These are phyloP conservation scores for Paracanthobrama guichenoti DNA, from an alignment of 2,113 vertebrate species.

Conservation along the genomic window DNA sequence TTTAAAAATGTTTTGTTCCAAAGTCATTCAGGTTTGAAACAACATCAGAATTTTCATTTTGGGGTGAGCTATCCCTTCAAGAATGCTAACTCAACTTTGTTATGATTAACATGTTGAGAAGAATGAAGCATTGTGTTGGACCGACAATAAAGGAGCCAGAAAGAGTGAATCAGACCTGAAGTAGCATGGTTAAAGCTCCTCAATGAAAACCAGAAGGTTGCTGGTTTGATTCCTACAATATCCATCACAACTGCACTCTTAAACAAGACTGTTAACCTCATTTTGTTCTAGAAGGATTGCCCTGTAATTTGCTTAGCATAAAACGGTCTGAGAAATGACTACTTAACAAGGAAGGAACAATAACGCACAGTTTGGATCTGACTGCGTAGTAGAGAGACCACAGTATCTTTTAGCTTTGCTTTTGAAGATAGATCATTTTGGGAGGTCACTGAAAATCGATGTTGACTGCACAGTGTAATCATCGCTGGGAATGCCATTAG, in stretches of 20 bases:
- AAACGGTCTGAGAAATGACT: slow-evolving; percentile 3
- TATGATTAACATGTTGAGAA: not conserved
- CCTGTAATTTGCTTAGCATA: not conserved
- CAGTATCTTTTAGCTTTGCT: slow-evolving; percentile 50
- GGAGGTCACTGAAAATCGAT: slow-evolving; percentile 78
- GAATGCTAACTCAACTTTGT: not conserved
- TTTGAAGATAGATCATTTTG: slow-evolving; percentile 70
- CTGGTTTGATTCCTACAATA: not conserved
- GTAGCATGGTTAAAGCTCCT: not conserved
- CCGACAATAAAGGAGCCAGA: not conserved
- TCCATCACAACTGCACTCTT: not conserved
- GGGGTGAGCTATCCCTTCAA: not conserved
- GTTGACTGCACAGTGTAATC: slow-evolving; percentile 74
- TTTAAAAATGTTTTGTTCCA: not conserved
- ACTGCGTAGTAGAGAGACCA: slow-evolving; percentile 27
- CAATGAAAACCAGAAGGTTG: not conserved
- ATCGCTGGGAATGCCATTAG: slow-evolving; percentile 76
- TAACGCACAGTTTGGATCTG: slow-evolving; percentile 30
- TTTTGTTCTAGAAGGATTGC: not conserved
- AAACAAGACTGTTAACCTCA: not conserved
- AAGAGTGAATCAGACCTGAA: not conserved
- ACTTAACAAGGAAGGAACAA: not conserved
- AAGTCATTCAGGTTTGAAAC: not conserved
- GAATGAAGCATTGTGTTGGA: not conserved
- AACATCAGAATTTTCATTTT: not conserved